Evolutionary conservation across 2,797 vertebrate species (phyloP), one percentile per base, ranked within the genome.

Genomic region (Galago senegalensis): DNA sequence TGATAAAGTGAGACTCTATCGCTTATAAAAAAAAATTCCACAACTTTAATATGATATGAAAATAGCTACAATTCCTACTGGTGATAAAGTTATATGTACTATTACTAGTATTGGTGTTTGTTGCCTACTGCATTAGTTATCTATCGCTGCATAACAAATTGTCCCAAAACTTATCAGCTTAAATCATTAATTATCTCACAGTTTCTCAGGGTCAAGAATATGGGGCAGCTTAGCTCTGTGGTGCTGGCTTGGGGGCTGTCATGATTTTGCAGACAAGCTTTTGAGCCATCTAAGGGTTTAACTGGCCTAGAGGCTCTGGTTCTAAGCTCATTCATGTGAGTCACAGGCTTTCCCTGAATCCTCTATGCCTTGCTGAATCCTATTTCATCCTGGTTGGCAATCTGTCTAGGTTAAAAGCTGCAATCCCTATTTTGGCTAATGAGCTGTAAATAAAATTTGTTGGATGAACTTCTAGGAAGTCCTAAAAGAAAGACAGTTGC

Each of bases 61-160:
- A 88, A 91, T 67, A 87, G 70, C 31, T 65, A 49, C 43, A 21
- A 60, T 43, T 88, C 73, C 83, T 93, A 40, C n/a, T 80, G 61
- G n/a, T 46, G 76, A 73, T 21, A 56, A 90, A 56, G 56, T 56
- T 56, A 6, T 20, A 56, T 5, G 17, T 56, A 56, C 18, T 56
- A 46, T 31, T 70, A 34, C 70, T 49, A 14, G 13, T 43, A 49
- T 21, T 83, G 56, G 25, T 14, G n/a, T n/a, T 86, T 72, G 31
- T n/a, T 93, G 46, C 67, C 60, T 49, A 18, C 29, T 37, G 2
- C 46, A 46, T 34, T 81, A 61, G 29, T 70, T 72, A 58, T 14
- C 75, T 49, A 8, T 37, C 21, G 53, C 61, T 77, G 27, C 10
- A 31, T 65, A 70, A 92, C 6, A 46, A 46, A 70, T 25, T 75